phyloP scores from a whole-genome alignment of 1,140 invertebrate genomes.

The Papilio helenus region DNA sequence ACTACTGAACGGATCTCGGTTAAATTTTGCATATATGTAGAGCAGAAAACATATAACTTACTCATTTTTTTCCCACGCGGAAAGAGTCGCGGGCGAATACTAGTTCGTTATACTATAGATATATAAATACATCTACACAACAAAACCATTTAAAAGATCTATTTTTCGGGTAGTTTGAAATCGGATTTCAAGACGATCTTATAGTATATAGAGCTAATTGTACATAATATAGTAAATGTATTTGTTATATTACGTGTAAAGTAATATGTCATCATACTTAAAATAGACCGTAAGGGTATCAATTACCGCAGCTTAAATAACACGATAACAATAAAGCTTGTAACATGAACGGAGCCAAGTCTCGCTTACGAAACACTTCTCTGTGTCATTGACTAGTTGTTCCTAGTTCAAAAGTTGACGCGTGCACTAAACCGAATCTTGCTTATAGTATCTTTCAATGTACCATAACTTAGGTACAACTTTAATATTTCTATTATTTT shows the following conservation, averaged over 20 bases:
- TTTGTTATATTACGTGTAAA: neutral
- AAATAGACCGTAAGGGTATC: constrained; percentile 25
- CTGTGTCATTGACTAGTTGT: constrained; percentile 31
- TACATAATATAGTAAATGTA: neutral
- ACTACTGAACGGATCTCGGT: too few relatives aligned
- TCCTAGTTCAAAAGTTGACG: constrained; percentile 33
- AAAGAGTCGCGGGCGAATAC: too few relatives aligned
- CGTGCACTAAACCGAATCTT: constrained; percentile 6
- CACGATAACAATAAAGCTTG: constrained; percentile 23
- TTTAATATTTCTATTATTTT: neutral
- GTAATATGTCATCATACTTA: constrained; percentile 8
- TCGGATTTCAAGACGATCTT: too few relatives aligned
- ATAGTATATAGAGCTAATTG: neutral
- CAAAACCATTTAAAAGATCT: too few relatives aligned
- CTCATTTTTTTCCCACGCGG: too few relatives aligned
- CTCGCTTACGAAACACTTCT: constrained; percentile 7
- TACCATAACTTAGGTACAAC: neutral
- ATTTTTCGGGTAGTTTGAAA: too few relatives aligned
- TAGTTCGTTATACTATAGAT: too few relatives aligned
- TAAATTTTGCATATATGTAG: too few relatives aligned
- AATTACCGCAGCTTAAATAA: constrained; percentile 18
- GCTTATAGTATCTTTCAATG: neutral
- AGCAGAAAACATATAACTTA: too few relatives aligned
- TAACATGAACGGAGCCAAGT: constrained; percentile 20
- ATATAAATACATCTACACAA: too few relatives aligned